Percentiles rank a stretch among this genome's conserved stretches.
These are phyloP conservation scores for Drosophila fungiperda DNA, from an alignment of 2,888 invertebrate species.

Conservation along the genomic window DNA sequence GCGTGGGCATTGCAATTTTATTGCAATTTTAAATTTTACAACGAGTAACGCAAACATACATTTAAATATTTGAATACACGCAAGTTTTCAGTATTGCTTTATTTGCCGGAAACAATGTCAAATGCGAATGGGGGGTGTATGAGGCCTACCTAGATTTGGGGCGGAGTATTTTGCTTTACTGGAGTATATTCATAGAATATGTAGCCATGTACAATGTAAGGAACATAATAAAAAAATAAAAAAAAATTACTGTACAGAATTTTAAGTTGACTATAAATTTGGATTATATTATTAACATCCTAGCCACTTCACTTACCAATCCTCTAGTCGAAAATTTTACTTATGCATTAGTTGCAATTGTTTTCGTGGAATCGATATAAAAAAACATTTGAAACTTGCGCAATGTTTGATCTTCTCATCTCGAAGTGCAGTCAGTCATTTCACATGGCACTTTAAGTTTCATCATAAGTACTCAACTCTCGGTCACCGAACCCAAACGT, in stretches of 20 bases:
- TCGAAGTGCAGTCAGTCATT: constrained; percentile 12
- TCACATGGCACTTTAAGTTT: constrained; percentile 23
- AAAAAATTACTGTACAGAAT: background rate
- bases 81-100: constrained; percentile 6
- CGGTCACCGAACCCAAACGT: constrained; percentile 41
- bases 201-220: background rate
- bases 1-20: constrained; percentile 46
- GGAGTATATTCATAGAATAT: background rate
- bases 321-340: background rate
- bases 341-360: background rate
- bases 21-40: constrained; percentile 51
- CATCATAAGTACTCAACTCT: constrained; percentile 14
- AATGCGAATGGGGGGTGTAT: background rate
- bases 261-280: background rate
- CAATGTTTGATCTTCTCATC: constrained; percentile 51
- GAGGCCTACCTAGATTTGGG: background rate
- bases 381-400: constrained; percentile 16
- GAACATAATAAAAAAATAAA: background rate
- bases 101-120: background rate
- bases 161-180: background rate
- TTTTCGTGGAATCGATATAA: background rate
- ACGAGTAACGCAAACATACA: constrained; percentile 35
- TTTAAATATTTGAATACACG: constrained; percentile 25
- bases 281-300: background rate
- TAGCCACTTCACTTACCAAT: background rate